phyloP scores from a whole-genome alignment of 2,797 vertebrate genomes.

The Muraenolepis orangiensis region DNA sequence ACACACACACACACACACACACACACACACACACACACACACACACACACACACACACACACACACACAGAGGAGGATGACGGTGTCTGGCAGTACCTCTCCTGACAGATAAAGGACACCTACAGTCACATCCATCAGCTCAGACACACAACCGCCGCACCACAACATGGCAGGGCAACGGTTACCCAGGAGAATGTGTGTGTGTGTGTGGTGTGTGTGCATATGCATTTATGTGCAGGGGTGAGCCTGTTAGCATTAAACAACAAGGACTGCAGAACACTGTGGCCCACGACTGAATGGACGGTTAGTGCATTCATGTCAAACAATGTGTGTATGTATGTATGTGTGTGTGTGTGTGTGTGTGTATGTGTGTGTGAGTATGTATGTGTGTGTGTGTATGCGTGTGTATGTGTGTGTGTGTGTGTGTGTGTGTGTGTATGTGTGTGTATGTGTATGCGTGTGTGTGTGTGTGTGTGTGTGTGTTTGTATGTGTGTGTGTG shows the following conservation, averaged over 20 bases:
- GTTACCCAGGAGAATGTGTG: constrained; percentile 27
- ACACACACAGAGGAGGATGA: constrained; percentile 20
- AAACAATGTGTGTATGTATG: constrained; percentile 6
- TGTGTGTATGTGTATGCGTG: background rate
- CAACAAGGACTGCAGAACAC: too few relatives aligned
- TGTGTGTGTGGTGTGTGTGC: constrained; percentile 17
- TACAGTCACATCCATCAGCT: constrained; percentile 51
- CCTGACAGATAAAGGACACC: constrained; percentile 62
- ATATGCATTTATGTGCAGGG: too few relatives aligned
- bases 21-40: constrained; percentile 11
- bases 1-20: constrained; percentile 20
- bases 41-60: constrained; percentile 4
- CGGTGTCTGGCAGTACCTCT: constrained; percentile 53
- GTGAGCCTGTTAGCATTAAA: too few relatives aligned
- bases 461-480: background rate
- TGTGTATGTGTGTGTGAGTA: background rate
- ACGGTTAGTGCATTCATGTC: too few relatives aligned
- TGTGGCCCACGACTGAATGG: too few relatives aligned
- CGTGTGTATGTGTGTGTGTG: background rate
- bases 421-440: background rate
- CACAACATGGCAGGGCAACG: constrained; percentile 46
- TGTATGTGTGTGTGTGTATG: background rate
- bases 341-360: constrained; percentile 4
- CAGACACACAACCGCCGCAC: constrained; percentile 47
- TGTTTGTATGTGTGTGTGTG: background rate